A percentile compares a stretch with the other conserved stretches of the same genome.
Conservation (phyloP, 2,113 vertebrate species). For the Psittacara wagleri region DNA sequence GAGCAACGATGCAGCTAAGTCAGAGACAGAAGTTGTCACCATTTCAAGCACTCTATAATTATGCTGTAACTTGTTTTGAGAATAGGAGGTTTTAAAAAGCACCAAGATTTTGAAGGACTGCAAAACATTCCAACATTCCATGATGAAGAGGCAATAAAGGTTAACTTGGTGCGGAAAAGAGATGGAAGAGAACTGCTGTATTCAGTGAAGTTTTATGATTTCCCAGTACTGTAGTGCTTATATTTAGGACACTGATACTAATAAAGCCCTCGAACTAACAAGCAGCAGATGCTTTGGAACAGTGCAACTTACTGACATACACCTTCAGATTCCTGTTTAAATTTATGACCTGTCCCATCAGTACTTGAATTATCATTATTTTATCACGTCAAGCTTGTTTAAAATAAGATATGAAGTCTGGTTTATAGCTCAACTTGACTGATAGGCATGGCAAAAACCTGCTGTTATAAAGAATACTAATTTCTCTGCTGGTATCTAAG, state of each 20-base stretch:
- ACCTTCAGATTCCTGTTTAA: not conserved
- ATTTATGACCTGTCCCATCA: not conserved
- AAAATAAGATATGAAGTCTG: not conserved
- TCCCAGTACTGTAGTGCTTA: not conserved
- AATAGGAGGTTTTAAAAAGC: not conserved
- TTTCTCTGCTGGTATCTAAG: not conserved
- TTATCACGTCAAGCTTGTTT: not conserved
- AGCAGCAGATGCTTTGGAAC: not conserved
- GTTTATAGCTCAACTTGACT: not conserved
- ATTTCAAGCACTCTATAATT: not conserved
- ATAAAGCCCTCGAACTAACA: not conserved
- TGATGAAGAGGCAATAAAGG: not conserved
- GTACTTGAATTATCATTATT: not conserved
- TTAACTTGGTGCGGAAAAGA: not conserved
- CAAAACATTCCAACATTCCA: not conserved
- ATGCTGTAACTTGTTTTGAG: not conserved
- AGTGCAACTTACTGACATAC: not conserved
- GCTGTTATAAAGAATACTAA: not conserved
- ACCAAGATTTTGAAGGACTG: not conserved
- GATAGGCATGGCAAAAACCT: not conserved
- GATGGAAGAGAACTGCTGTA: not conserved
- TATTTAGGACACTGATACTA: not conserved
- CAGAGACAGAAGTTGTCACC: not conserved
- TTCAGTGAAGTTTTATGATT: not conserved
- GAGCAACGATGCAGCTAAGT: not conserved